Base-by-base conservation (phyloP, 2,888 invertebrate species). In the Hypomecis punctinalis region DNA sequence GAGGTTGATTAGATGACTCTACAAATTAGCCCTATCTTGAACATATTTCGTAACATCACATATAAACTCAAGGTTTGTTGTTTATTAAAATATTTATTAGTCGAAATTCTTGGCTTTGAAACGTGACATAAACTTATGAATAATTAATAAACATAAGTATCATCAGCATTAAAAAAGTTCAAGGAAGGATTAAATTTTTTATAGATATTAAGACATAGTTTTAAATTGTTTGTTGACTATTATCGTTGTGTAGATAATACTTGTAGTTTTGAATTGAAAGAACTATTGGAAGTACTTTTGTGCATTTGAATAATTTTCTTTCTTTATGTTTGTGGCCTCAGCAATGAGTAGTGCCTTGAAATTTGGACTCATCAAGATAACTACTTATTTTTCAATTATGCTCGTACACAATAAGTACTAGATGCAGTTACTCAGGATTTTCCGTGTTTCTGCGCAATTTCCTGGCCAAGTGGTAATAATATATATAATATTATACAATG, bases 11-110 rank as follows among this genome's bases (percentile, higher is more conserved):
- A 58, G 54, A 66, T 67, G 69, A 63, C 66, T 62, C 66, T 52
- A 55, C 55, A 42, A 55, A 49, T 57, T 61, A 62, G 66, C 60
- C 68, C 68, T 71, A 70, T 69, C 63, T 68, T 68, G 56, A 52
- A 70, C 67, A 58, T 61, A 71, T 82, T 81, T 80, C 79, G 76
- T 77, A 80, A 80, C 66, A 74, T 60, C 57, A 61, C 54, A 61
- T 69, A 69, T 75, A 76, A 76, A 80, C 67, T 72, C 82, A 81
- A 83, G 83, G 82, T 75, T 79, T 73, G 67, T 74, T 69, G 60
- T 73, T 69, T 69, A 75, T 73, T 76, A 74, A 70, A 75, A 74
- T 69, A 76, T 76, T 74, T 73, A 76, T 73, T 69, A 68, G 71
- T 75, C 64, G 63, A 76, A 76, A 72, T 74, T 72, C 70, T 73